A percentile compares a stretch with the other conserved stretches of the same genome.
These are phyloP conservation scores for Molossus molossus DNA, from an alignment of 2,797 vertebrate genomes.

Conservation along the genomic window DNA sequence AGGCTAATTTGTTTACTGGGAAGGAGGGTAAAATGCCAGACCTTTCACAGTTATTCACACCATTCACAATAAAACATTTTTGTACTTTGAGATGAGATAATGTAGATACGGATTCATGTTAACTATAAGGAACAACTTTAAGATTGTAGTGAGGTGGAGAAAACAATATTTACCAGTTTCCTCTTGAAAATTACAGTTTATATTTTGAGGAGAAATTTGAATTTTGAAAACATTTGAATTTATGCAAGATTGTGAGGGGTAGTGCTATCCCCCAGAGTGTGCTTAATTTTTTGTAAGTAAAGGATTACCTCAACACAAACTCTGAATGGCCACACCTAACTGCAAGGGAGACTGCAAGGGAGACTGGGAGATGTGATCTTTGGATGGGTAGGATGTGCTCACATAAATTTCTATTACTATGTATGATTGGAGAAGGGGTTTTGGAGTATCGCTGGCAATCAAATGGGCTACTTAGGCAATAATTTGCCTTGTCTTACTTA, in stretches of 20 bases:
- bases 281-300: constrained; percentile 25
- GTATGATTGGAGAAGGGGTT: neutral
- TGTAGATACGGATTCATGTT: neutral
- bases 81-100: neutral
- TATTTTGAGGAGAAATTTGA: constrained; percentile 22
- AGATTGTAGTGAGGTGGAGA: neutral
- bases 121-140: neutral
- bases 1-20: neutral
- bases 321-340: neutral
- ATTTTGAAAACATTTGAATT: constrained; percentile 30
- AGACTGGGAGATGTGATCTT: neutral
- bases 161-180: constrained; percentile 12
- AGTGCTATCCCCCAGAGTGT: neutral
- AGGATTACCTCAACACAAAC: neutral
- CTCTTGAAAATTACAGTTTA: neutral
- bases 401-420: neutral
- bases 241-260: neutral
- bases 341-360: neutral
- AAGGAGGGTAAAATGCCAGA: neutral
- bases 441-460: neutral
- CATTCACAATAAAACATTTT: neutral
- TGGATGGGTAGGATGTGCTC: neutral
- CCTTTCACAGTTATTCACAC: neutral
- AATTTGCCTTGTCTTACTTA: neutral
- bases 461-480: neutral